A percentile compares a stretch with the other conserved stretches of the same genome.
phyloP scores from a whole-genome alignment of 2,113 vertebrate species.

The Ellobius talpinus region DNA sequence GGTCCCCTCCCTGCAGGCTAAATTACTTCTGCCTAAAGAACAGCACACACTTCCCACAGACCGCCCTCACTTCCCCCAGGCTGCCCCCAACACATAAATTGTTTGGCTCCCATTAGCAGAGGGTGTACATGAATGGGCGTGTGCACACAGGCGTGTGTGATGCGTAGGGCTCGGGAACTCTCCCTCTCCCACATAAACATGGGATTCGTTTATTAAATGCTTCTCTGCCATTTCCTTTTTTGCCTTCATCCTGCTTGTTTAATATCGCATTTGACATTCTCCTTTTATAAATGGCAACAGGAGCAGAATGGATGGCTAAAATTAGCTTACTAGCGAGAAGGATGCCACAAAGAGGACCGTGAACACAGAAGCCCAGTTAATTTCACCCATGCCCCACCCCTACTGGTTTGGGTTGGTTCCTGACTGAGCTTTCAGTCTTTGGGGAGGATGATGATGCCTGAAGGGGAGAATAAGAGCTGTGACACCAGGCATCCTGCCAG shows the following conservation, averaged over 20 bases:
- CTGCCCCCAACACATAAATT: not conserved
- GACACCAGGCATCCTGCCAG: not conserved
- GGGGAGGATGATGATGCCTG: not conserved
- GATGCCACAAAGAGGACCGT: conserved; percentile 80
- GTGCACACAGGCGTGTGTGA: not conserved
- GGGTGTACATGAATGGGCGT: not conserved
- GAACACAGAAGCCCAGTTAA: conserved; percentile 73
- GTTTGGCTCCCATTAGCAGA: not conserved
- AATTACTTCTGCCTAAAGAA: conserved; percentile 48
- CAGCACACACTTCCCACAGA: not conserved
- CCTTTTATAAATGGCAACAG: conserved; percentile 88
- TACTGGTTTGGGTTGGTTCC: not conserved
- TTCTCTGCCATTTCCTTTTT: conserved; percentile 86
- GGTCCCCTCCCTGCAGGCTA: not conserved
- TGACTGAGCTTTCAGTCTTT: not conserved
- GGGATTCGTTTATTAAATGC: conserved; percentile 84
- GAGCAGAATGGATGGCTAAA: conserved; percentile 87
- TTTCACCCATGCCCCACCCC: conserved; percentile 12
- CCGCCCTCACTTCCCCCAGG: too few relatives aligned
- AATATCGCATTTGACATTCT: conserved; percentile 88
- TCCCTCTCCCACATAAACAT: conserved; percentile 78
- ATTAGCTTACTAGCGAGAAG: conserved; percentile 85
- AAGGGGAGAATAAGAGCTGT: not conserved
- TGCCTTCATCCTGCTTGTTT: conserved; percentile 84
- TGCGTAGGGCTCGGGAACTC: not conserved